Evolutionary conservation across 1,140 invertebrate species (phyloP), one percentile per base, ranked within the genome.

Genomic region (Andrena cerasifolii): DNA sequence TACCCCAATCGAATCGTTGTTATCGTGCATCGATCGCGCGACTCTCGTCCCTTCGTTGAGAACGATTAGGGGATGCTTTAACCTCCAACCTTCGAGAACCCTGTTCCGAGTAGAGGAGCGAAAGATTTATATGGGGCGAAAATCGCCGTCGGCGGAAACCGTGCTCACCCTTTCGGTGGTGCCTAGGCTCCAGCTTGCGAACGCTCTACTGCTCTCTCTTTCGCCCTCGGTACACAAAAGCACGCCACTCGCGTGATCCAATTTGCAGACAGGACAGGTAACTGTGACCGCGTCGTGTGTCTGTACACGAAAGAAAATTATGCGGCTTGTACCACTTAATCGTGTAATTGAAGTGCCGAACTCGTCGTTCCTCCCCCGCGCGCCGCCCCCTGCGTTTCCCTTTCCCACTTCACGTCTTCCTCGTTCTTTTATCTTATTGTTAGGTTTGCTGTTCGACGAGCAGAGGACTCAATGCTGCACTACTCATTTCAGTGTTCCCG

Each of bases 331-430:
- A 26, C 53, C 73, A 76, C 73, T 76, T 76, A 76, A 76, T 53
- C 51, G 54, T 51, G 65, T 76, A 76, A 76, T 76, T 76, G 73
- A 76, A 76, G 73, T 76, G 73, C 43, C 63, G 45, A 75, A 75
- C 63, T 43, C 26, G 31, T 49, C 47, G 72, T 65, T 36, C 40
- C 33, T 21, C 18, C 7, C 24, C n/a, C 26, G 54, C 40, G 21
- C 26, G 53, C 62, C 72, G 12, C 24, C 31, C 62, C 47, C 43
- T 49, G 26, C 24, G 43, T 4, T 36, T 61, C 58, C 58, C 58
- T 61, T 40, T 24, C 33, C 58, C 58, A 61, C 58, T 61, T 40
- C 33, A 24, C 8, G n/a, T 12, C 12, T 33, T 6, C 21, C n/a
- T 8, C 40, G n/a, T 63, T 24, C 14, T 31, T 14, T 3, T 6